Percentiles rank a stretch among this genome's conserved stretches.
These are phyloP conservation scores for Proisotoma minuta DNA, from an alignment of 2,888 invertebrate species.

Conservation along the genomic window DNA sequence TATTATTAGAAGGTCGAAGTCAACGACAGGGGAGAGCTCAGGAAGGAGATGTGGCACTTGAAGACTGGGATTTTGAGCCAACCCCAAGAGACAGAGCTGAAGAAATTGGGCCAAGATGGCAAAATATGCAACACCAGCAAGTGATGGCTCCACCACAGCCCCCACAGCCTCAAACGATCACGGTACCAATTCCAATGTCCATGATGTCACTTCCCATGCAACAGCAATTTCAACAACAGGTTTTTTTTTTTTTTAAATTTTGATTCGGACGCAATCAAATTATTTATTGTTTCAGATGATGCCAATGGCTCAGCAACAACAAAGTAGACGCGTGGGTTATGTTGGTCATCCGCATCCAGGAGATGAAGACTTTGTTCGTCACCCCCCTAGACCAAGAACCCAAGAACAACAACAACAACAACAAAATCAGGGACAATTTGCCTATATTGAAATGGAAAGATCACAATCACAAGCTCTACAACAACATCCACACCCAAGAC, in stretches of 20 bases:
- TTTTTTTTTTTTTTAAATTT: not conserved
- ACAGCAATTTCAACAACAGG: conserved; percentile 52
- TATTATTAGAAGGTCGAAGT: conserved; percentile 17
- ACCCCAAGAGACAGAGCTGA: conserved; percentile 30
- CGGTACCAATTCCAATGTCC: conserved; percentile 54
- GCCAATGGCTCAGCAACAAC: conserved; percentile 10
- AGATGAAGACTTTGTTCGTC: conserved; percentile 30
- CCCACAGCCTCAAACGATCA: conserved; percentile 30
- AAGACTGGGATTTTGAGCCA: conserved; percentile 45
- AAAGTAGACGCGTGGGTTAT: conserved; percentile 21
- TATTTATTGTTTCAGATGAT: not conserved
- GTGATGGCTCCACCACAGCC: conserved; percentile 18
- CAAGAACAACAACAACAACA: not conserved
- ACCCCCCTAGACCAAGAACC: not conserved
- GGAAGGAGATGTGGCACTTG: conserved; percentile 37
- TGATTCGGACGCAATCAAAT: not conserved
- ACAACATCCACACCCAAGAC: too few species aligned
- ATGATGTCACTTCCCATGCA: conserved; percentile 57
- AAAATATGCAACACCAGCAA: conserved; percentile 21
- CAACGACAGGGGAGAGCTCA: conserved; percentile 13
- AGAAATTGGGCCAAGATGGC: conserved; percentile 42
- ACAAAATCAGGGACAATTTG: not conserved
- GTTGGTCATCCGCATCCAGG: conserved; percentile 30
- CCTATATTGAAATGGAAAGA: not conserved
- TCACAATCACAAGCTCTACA: not conserved